Conservation (phyloP, 2,888 invertebrate species). For the Cephalotes varians region DNA sequence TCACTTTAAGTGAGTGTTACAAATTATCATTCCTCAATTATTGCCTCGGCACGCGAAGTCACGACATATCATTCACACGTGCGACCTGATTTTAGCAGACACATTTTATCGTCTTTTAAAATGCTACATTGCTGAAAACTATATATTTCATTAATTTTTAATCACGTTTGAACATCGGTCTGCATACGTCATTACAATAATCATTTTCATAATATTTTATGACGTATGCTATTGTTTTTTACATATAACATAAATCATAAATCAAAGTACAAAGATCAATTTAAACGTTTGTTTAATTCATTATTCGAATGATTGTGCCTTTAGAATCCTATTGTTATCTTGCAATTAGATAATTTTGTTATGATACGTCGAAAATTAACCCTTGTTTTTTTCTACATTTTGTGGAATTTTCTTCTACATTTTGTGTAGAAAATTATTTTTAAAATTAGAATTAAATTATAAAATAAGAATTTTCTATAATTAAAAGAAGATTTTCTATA, state of each 20-base stretch:
- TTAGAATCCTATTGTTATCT: background rate
- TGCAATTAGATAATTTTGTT: background rate
- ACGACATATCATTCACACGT: background rate
- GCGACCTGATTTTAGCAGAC: background rate
- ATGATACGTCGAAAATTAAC: background rate
- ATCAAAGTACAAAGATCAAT: background rate
- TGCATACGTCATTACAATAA: background rate
- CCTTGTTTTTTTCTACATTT: background rate
- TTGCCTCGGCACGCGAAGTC: background rate
- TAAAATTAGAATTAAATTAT: background rate
- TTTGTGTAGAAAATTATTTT: background rate
- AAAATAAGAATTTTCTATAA: background rate
- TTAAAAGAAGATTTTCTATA: background rate
- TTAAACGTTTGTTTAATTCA: background rate
- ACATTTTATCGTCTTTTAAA: background rate
- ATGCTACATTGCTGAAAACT: background rate
- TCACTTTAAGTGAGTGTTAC: background rate
- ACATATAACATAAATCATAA: too few relatives aligned
- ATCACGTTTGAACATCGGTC: background rate
- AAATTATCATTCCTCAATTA: conserved; percentile 1
- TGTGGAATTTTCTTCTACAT: background rate
- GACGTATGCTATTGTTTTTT: background rate
- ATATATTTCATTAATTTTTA: conserved; percentile 9
- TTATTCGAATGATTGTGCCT: background rate
- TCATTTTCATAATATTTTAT: conserved; percentile 6